Evolutionary conservation across 2,888 invertebrate species (phyloP).

Genomic region (Ophonus ardosiacus): DNA sequence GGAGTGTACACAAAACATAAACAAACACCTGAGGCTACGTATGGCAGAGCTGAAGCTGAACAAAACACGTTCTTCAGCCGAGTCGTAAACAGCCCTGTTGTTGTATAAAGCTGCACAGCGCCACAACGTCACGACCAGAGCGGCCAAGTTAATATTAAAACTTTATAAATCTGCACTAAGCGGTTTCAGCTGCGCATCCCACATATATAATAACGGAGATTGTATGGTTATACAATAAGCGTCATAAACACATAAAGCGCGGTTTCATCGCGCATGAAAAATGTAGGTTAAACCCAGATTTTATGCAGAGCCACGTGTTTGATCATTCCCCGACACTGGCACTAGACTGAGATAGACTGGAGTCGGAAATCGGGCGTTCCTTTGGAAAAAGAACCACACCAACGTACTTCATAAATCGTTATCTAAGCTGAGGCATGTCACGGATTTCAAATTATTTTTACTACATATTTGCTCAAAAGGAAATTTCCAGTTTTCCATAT

Average conservation of each 20-base stretch:
- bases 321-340: slow-evolving; percentile 23
- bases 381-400: not conserved
- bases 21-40: slow-evolving; percentile 26
- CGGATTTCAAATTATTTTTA: slow-evolving; percentile 6
- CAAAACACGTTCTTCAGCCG: slow-evolving; percentile 21
- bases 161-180: slow-evolving; percentile 60
- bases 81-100: not conserved
- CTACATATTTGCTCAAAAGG: not conserved
- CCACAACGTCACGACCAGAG: slow-evolving; percentile 43
- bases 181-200: slow-evolving; percentile 22
- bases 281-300: slow-evolving; percentile 58
- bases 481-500: not conserved
- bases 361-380: not conserved
- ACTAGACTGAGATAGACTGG: not conserved
- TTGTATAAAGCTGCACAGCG: slow-evolving; percentile 30
- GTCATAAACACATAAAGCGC: slow-evolving; percentile 53
- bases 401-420: not conserved
- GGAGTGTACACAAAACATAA: not conserved
- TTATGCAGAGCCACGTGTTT: slow-evolving; percentile 48
- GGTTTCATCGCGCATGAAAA: slow-evolving; percentile 49
- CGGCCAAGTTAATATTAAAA: slow-evolving; percentile 59
- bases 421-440: not conserved
- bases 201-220: slow-evolving; percentile 47
- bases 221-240: slow-evolving; percentile 60
- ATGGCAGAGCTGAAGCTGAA: slow-evolving; percentile 8